Percentiles rank a stretch among this genome's conserved stretches.
Evolutionary conservation across 2,797 vertebrate species (phyloP).

Genomic region (Coluber constrictor): DNA sequence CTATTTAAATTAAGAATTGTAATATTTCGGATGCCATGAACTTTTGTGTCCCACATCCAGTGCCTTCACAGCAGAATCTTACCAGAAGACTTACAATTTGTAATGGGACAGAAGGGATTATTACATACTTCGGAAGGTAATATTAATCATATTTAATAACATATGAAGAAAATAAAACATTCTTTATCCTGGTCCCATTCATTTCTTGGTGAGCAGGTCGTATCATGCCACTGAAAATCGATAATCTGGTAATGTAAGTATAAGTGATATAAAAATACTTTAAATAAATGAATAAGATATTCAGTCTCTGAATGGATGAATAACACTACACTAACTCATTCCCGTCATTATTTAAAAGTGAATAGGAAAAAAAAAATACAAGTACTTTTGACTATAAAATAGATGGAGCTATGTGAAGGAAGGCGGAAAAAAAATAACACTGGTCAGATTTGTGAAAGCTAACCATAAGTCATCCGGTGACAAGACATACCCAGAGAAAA

Average conservation of each 20-base stretch:
- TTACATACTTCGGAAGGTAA: background rate
- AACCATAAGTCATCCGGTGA: conserved; percentile 27
- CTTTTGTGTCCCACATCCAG: background rate
- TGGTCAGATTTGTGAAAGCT: conserved; percentile 46
- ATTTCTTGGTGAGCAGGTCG: background rate
- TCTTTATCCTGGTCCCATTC: background rate
- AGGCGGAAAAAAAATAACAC: conserved; percentile 45
- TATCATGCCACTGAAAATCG: background rate
- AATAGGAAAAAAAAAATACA: background rate
- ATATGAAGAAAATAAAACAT: background rate
- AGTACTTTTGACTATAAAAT: conserved; percentile 14
- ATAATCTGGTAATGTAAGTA: background rate
- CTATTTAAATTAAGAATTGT: background rate
- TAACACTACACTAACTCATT: background rate
- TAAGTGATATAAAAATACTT: background rate
- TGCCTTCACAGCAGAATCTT: background rate
- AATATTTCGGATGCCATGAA: background rate
- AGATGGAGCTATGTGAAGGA: background rate
- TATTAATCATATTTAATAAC: background rate
- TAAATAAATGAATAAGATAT: background rate
- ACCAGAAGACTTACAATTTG: background rate
- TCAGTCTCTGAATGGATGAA: background rate
- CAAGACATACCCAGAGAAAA: conserved; percentile 52
- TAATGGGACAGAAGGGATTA: background rate
- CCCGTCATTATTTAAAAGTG: background rate